Percentiles rank a stretch among this genome's conserved stretches.
These are phyloP conservation scores for Sinocyclocheilus maitianheensis DNA, from an alignment of 2,113 vertebrate species.

Conservation along the genomic window DNA sequence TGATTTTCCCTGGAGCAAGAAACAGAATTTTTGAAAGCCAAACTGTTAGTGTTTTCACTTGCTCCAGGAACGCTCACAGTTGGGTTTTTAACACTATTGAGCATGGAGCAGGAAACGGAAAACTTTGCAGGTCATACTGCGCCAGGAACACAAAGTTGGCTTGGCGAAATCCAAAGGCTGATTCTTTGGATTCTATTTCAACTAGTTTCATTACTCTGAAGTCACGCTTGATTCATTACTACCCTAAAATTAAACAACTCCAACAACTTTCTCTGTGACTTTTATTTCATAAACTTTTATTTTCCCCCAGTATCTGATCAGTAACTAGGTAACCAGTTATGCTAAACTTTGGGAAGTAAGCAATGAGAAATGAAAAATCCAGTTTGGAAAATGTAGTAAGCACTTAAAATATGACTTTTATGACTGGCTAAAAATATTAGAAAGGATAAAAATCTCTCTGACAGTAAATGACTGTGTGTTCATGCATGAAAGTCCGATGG, in stretches of 20 bases:
- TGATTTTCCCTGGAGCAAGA: neutral
- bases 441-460: constrained; percentile 10
- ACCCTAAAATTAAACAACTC: neutral
- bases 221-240: neutral
- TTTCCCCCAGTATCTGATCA: no score
- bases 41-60: neutral
- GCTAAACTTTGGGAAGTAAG: neutral
- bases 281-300: no score
- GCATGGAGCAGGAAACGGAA: neutral
- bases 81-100: neutral
- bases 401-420: neutral
- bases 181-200: neutral
- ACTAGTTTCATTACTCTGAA: neutral
- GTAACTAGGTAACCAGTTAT: no score
- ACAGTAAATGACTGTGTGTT: constrained; percentile 8
- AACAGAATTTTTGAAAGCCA: neutral
- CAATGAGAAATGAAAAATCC: neutral
- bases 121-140: neutral
- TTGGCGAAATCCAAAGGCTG: neutral
- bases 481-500: constrained; percentile 9
- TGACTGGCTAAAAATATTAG: neutral
- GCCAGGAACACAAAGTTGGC: no score
- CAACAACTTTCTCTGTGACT: neutral
- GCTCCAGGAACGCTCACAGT: neutral
- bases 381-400: neutral